These are phyloP conservation scores for Drosophila oshimai DNA, from an alignment of 1,140 invertebrate species.

Conservation along the genomic window DNA sequence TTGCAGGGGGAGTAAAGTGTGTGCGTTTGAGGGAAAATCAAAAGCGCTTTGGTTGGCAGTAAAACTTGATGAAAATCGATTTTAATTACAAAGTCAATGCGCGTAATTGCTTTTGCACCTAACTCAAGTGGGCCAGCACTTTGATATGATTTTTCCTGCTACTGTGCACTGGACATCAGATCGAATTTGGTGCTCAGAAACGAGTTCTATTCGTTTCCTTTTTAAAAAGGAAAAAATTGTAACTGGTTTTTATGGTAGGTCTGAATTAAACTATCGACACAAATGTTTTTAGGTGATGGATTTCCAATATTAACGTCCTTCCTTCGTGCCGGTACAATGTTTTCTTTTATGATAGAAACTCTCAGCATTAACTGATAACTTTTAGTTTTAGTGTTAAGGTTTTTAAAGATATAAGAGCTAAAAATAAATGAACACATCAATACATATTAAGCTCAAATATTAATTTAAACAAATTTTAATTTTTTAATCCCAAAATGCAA, in stretches of 20 bases:
- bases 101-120: slow-evolving; percentile 78
- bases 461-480: background rate
- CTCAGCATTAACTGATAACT: too few relatives aligned
- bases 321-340: too few relatives aligned
- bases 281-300: too few relatives aligned
- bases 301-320: too few relatives aligned
- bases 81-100: slow-evolving; percentile 80
- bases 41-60: slow-evolving; percentile 57
- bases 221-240: background rate
- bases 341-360: too few relatives aligned
- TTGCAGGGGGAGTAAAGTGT: slow-evolving; percentile 6
- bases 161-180: slow-evolving; percentile 9
- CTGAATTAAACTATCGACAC: too few relatives aligned
- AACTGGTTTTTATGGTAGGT: too few relatives aligned
- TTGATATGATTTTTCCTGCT: slow-evolving; percentile 49
- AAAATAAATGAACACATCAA: too few relatives aligned
- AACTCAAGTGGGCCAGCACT: slow-evolving; percentile 63
- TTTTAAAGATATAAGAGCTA: too few relatives aligned
- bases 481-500: too few relatives aligned
- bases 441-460: too few relatives aligned
- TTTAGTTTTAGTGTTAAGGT: too few relatives aligned
- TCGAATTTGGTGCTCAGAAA: background rate
- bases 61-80: slow-evolving; percentile 78
- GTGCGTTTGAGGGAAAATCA: slow-evolving; percentile 43
- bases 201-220: background rate